A percentile compares a stretch with the other conserved stretches of the same genome.
These are phyloP conservation scores for Poliocrania exsul DNA, from an alignment of 2,797 vertebrate species.

Conservation along the genomic window DNA sequence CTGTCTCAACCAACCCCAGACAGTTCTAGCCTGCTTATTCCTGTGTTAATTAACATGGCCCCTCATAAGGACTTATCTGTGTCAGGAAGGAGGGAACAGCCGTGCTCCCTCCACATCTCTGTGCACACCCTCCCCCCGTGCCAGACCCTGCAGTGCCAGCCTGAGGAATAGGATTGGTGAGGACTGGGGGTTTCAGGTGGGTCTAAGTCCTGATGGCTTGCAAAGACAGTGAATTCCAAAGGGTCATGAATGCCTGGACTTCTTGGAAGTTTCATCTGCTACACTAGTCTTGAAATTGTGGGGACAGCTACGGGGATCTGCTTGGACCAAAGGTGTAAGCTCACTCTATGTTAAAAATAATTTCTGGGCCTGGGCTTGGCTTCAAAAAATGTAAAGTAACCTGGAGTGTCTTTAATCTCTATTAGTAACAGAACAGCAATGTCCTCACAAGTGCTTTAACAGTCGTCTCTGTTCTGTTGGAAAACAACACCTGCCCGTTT, in stretches of 20 bases:
- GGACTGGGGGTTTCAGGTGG: neutral
- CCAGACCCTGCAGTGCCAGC: neutral
- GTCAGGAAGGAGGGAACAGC: neutral
- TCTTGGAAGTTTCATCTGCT: neutral
- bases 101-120: neutral
- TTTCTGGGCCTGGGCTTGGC: neutral
- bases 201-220: neutral
- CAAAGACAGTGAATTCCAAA: neutral
- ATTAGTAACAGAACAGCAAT: neutral
- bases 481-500: neutral
- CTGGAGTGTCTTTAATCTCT: neutral
- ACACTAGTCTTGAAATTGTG: neutral
- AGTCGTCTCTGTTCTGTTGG: neutral
- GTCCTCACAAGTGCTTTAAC: neutral
- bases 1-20: neutral
- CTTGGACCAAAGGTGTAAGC: neutral
- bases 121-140: neutral
- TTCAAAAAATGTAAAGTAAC: slow-evolving; percentile 4
- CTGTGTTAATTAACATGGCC: neutral
- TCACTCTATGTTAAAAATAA: slow-evolving; percentile 1
- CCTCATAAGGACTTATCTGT: neutral
- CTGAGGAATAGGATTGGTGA: neutral
- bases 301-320: neutral
- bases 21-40: neutral
- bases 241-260: neutral